phyloP scores from a whole-genome alignment of 2,113 vertebrate genomes.

The Neoarius graeffei region DNA sequence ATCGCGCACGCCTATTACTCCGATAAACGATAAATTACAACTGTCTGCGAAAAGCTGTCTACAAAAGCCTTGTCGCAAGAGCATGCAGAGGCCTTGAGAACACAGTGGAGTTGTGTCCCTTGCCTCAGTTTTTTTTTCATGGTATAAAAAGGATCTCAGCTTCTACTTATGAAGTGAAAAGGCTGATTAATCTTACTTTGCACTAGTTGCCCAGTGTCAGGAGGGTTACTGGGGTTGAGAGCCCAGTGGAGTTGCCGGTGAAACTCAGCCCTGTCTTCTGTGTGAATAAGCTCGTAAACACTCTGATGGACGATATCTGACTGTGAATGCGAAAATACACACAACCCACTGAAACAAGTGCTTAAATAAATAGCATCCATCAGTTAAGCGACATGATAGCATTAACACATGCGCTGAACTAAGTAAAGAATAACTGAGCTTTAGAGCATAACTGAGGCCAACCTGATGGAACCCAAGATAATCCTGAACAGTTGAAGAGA shows the following conservation, averaged over 20 bases:
- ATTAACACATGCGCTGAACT: neutral
- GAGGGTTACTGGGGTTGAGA: conserved; percentile 67
- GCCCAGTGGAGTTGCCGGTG: conserved; percentile 83
- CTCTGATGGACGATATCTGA: conserved; percentile 87
- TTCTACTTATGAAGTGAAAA: neutral
- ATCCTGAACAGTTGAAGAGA: conserved; percentile 82
- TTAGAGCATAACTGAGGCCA: neutral
- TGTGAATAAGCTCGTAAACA: conserved; percentile 84
- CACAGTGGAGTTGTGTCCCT: neutral
- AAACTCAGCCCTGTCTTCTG: conserved; percentile 83
- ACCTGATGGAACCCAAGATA: conserved; percentile 67
- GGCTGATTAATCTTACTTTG: conserved; percentile 28
- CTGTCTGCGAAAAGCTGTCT: no score
- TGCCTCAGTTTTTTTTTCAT: neutral
- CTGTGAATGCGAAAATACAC: conserved; percentile 58
- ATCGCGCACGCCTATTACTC: no score
- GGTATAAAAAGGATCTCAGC: neutral
- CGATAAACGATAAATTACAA: no score
- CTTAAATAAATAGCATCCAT: neutral
- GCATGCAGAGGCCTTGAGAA: no score
- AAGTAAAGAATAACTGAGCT: neutral
- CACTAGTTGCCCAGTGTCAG: conserved; percentile 65
- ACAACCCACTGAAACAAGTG: neutral
- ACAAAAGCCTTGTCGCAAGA: no score
- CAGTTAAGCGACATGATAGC: neutral